These are phyloP conservation scores for Megaceryle alcyon DNA, from an alignment of 2,797 vertebrate genomes.

Conservation along the genomic window DNA sequence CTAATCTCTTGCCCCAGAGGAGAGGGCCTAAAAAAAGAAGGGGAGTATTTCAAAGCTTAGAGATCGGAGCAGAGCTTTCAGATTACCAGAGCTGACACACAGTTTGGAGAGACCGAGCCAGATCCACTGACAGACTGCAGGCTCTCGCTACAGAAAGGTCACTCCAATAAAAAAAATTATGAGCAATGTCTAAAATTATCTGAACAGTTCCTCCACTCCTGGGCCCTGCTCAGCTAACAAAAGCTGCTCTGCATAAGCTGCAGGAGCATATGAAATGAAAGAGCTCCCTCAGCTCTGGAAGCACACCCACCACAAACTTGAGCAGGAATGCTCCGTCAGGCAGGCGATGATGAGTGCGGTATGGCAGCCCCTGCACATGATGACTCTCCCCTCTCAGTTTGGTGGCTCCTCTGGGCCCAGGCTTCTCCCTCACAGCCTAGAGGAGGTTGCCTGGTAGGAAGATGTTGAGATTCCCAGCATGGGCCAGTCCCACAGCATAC, in stretches of 20 bases:
- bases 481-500: rapidly evolving
- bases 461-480: neutral
- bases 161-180: slow-evolving; percentile 24
- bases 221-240: neutral
- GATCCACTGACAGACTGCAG: slow-evolving; percentile 38
- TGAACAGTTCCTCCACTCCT: neutral
- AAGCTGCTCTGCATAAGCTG: neutral
- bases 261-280: neutral
- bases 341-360: rapidly evolving
- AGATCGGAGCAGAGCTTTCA: neutral
- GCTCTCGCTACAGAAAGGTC: neutral
- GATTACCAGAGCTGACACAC: neutral
- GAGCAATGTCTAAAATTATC: slow-evolving; percentile 55
- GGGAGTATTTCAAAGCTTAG: neutral
- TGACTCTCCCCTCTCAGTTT: rapidly evolving
- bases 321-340: neutral
- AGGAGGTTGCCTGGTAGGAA: neutral
- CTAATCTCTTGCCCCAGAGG: neutral
- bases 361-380: rapidly evolving
- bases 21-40: neutral
- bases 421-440: neutral
- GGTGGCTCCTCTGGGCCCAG: neutral
- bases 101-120: neutral
- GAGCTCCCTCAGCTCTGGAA: neutral
- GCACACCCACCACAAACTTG: neutral